Base-by-base conservation (phyloP, 1,140 invertebrate genomes). In the Idris sp. region DNA sequence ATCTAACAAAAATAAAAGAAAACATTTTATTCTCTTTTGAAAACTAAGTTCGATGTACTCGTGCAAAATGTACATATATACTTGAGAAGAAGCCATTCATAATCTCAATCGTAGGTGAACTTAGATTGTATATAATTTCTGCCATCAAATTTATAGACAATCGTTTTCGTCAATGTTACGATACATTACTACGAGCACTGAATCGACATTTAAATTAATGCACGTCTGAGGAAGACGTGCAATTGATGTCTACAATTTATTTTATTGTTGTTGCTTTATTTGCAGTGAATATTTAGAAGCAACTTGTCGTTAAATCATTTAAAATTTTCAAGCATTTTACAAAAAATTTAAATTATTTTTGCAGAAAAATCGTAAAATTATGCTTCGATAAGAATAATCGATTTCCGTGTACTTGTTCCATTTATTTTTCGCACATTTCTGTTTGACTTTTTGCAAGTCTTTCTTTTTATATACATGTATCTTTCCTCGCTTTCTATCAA, bases 401-500 rank as follows among this genome's bases (percentile, higher is more conserved):
- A n/a, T n/a, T n/a, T n/a, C n/a, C n/a, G n/a, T n/a, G n/a, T n/a
- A n/a, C n/a, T n/a, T n/a, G n/a, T 49, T 44, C 13, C 19, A 0
- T 11, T 13, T 41, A 10, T 11, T 31, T 38, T 46, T 44, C 38
- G 19, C 26, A 16, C 58, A 25, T 30, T 61, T 49, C 1, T 8
- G n/a, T 36, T 40, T 48, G 15, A 11, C 4, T 30, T 31, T 30
- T 61, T 41, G 22, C 26, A 18, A 2, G 19, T 3, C 10, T 41
- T 19, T 4, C 10, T 46, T 43, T 25, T 3, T n/a, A n/a, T n/a
- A n/a, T n/a, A n/a, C n/a, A n/a, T 15, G 10, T 16, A 10, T 13
- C 38, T 18, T 43, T 43, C 31, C 13, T 56, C 41, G 8, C 16
- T 68, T 61, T 14, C 64, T 53, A 65, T 65, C 73, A 33, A 51